phyloP scores from a whole-genome alignment of 2,888 invertebrate genomes.

The Cryptophagus acutangulus region DNA sequence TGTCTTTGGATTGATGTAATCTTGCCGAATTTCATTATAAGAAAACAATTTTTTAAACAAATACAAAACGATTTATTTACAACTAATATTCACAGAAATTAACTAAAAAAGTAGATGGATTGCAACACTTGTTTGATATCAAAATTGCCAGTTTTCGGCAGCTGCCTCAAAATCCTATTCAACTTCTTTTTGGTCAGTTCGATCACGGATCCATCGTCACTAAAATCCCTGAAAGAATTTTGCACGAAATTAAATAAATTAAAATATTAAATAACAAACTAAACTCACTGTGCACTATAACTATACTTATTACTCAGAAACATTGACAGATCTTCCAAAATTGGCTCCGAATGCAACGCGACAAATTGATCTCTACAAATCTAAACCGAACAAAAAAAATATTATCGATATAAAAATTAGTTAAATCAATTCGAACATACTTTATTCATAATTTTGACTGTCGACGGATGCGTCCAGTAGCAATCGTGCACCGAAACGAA shows the following conservation, averaged over 20 bases:
- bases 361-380: constrained; percentile 98
- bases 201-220: constrained; percentile 49
- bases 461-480: constrained; percentile 95
- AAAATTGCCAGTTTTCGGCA: constrained; percentile 74
- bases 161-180: constrained; percentile 55
- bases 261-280: constrained; percentile 4
- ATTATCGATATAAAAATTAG: constrained; percentile 3
- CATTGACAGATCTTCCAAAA: constrained; percentile 78
- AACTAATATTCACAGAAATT: constrained; percentile 20
- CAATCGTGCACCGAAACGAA: constrained; percentile 99
- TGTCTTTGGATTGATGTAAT: too few species aligned
- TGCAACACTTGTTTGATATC: constrained; percentile 68
- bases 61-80: background rate
- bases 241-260: constrained; percentile 10
- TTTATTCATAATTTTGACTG: constrained; percentile 84
- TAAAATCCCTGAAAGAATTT: constrained; percentile 8
- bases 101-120: constrained; percentile 87
- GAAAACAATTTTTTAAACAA: constrained; percentile 2
- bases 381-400: constrained; percentile 53
- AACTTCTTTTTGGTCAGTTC: constrained; percentile 59
- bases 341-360: constrained; percentile 87
- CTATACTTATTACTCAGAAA: constrained; percentile 67
- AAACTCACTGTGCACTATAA: constrained; percentile 55
- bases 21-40: background rate
- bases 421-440: constrained; percentile 52